Conservation (phyloP, 1,140 invertebrate genomes). For the Pseudomyrmex cubaensis region DNA sequence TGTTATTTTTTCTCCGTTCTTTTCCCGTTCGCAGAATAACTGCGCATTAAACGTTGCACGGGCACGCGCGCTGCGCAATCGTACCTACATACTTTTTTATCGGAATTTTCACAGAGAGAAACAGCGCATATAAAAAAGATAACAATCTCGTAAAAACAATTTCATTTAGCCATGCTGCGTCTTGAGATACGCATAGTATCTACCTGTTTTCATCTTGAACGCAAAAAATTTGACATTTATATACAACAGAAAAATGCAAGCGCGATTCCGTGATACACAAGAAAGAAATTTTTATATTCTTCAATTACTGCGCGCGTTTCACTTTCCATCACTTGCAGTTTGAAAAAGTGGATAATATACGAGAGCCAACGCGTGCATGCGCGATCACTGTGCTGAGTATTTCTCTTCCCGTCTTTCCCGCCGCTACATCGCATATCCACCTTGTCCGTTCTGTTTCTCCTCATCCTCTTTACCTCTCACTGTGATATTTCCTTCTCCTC, state of each 20-base stretch:
- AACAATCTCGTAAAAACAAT: neutral
- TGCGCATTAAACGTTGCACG: constrained; percentile 17
- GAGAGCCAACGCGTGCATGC: neutral
- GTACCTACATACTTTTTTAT: neutral
- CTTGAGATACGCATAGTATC: neutral
- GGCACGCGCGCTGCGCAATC: neutral
- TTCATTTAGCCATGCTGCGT: neutral
- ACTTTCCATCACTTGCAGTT: neutral
- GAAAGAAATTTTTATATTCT: neutral
- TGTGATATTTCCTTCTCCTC: constrained; percentile 39
- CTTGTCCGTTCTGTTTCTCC: constrained; percentile 15
- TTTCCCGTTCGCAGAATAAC: neutral
- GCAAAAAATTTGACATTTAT: neutral
- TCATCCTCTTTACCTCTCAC: constrained; percentile 58
- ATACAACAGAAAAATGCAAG: too few species aligned
- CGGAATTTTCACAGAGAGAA: neutral
- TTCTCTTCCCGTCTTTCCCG: neutral
- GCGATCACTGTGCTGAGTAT: constrained; percentile 1
- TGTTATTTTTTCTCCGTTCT: neutral
- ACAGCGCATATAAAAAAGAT: neutral
- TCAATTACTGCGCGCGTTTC: neutral
- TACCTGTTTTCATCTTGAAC: neutral
- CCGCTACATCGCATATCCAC: neutral
- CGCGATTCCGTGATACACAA: neutral
- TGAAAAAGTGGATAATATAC: constrained; percentile 9